Percentiles rank a stretch among this genome's conserved stretches.
phyloP scores from a whole-genome alignment of 2,888 invertebrate genomes.

The Phalera bucephala region DNA sequence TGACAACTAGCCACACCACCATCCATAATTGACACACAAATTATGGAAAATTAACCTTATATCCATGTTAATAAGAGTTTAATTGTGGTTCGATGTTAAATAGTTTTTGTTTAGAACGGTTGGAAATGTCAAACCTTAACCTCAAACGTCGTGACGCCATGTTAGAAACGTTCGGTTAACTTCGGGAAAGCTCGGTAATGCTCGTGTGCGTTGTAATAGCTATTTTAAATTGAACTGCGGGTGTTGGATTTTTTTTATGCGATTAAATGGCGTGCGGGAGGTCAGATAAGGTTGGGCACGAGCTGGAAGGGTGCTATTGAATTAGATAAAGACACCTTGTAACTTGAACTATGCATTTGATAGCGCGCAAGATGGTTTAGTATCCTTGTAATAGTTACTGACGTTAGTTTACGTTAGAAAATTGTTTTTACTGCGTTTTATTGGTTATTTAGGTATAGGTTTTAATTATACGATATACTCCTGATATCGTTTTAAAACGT shows the following conservation, averaged over 20 bases:
- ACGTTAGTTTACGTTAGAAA: slow-evolving; percentile 21
- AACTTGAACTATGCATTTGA: slow-evolving; percentile 53
- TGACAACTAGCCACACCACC: slow-evolving; percentile 50
- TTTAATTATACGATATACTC: no score
- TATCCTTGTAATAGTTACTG: slow-evolving; percentile 41
- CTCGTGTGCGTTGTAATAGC: slow-evolving; percentile 37
- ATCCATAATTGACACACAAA: slow-evolving; percentile 27
- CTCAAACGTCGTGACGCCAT: slow-evolving; percentile 79
- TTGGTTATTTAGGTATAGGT: no score
- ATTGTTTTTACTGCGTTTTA: no score
- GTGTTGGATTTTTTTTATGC: slow-evolving; percentile 14
- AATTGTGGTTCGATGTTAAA: slow-evolving; percentile 17
- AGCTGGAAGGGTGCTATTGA: slow-evolving; percentile 57
- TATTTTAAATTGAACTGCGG: slow-evolving; percentile 45
- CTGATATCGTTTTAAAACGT: no score
- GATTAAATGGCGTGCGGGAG: slow-evolving; percentile 27
- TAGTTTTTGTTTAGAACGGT: slow-evolving; percentile 58
- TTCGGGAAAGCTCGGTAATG: slow-evolving; percentile 53
- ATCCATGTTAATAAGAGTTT: slow-evolving; percentile 24
- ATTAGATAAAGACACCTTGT: slow-evolving; percentile 66
- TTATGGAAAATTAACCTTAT: slow-evolving; percentile 46
- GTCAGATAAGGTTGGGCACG: slow-evolving; percentile 44
- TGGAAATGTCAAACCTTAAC: slow-evolving; percentile 81
- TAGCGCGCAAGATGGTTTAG: slow-evolving; percentile 41
- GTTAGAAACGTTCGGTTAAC: slow-evolving; percentile 58